phyloP scores from a whole-genome alignment of 1,140 invertebrate genomes.

The Bathynomus jamesi region DNA sequence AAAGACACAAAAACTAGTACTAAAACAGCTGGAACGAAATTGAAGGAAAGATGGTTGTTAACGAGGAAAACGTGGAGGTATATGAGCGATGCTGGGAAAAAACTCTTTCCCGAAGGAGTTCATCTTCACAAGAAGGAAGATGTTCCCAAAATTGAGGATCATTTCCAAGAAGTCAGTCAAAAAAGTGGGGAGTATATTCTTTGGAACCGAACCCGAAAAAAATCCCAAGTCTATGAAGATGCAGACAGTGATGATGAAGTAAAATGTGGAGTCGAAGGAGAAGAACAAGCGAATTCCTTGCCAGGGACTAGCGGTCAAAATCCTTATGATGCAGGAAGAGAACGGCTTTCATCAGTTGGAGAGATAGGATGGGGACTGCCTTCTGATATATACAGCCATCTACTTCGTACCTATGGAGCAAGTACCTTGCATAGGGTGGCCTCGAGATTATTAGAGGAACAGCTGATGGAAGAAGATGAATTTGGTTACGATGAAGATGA shows the following conservation, averaged over 20 bases:
- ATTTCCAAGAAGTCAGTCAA: slow-evolving; percentile 72
- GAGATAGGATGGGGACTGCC: slow-evolving; percentile 22
- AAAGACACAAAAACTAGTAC: neutral
- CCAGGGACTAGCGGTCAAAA: neutral
- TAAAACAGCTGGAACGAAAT: slow-evolving; percentile 26
- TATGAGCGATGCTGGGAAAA: slow-evolving; percentile 78
- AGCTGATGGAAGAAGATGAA: slow-evolving; percentile 41
- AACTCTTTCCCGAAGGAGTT: slow-evolving; percentile 63
- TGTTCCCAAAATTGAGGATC: slow-evolving; percentile 66
- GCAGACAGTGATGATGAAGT: slow-evolving; percentile 13
- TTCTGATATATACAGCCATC: slow-evolving; percentile 27
- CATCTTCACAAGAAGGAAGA: slow-evolving; percentile 55
- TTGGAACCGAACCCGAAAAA: slow-evolving; percentile 60
- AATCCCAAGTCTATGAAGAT: slow-evolving; percentile 17
- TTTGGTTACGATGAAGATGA: slow-evolving; percentile 42
- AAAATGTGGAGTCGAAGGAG: neutral
- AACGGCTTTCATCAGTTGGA: slow-evolving; percentile 13
- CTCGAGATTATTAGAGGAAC: slow-evolving; percentile 45
- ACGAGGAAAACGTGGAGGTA: slow-evolving; percentile 82
- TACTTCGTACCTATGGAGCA: slow-evolving; percentile 24
- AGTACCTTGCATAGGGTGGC: slow-evolving; percentile 40
- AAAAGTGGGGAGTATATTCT: slow-evolving; percentile 66
- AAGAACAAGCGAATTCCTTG: neutral
- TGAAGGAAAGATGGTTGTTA: slow-evolving; percentile 67
- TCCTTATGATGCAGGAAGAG: neutral